These are phyloP conservation scores for Paraescarpia echinospica DNA, from an alignment of 1,140 invertebrate genomes.

Conservation along the genomic window DNA sequence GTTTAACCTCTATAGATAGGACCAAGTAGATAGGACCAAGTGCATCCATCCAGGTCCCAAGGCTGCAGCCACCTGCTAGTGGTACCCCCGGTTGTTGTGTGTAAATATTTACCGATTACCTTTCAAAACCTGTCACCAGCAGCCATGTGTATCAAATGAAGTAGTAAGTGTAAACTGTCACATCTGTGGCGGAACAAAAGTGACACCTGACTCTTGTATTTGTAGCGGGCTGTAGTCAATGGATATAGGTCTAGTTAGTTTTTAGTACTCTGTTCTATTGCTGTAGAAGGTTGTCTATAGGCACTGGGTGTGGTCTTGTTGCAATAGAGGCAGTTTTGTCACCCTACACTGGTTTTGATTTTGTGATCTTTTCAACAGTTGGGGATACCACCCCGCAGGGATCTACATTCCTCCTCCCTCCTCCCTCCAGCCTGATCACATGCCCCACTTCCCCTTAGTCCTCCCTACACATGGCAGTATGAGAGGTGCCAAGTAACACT, in stretches of 20 bases:
- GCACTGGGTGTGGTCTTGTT: background rate
- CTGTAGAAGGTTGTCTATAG: background rate
- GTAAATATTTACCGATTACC: background rate
- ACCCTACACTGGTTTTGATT: background rate
- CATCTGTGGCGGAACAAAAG: background rate
- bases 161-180: background rate
- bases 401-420: no score
- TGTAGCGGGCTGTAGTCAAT: background rate
- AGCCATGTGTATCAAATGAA: background rate
- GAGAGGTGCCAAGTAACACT: no score
- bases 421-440: background rate
- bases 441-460: background rate
- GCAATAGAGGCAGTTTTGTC: background rate
- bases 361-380: background rate
- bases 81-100: background rate
- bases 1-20: background rate
- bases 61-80: background rate
- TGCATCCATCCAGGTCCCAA: background rate
- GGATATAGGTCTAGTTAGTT: background rate
- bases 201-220: background rate
- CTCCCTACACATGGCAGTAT: background rate
- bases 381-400: background rate
- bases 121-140: background rate
- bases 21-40: background rate
- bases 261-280: background rate